A percentile compares a stretch with the other conserved stretches of the same genome.
These are phyloP conservation scores for Drosophila vallismaia DNA, from an alignment of 2,888 invertebrate species.

Conservation along the genomic window DNA sequence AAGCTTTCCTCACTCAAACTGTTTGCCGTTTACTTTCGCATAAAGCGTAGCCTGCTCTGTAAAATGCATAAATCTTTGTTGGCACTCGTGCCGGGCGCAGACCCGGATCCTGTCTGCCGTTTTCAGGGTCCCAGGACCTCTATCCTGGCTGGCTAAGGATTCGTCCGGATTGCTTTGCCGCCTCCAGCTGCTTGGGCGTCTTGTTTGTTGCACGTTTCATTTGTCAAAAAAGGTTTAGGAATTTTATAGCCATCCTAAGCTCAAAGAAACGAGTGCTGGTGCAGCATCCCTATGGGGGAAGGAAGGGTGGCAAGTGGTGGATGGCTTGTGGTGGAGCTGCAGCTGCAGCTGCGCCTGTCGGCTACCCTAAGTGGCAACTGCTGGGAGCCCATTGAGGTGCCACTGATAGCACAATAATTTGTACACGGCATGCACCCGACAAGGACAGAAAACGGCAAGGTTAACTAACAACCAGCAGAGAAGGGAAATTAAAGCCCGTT, in stretches of 20 bases:
- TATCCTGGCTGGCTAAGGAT: slow-evolving; percentile 11
- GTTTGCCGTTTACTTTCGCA: slow-evolving; percentile 74
- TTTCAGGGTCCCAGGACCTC: slow-evolving; percentile 15
- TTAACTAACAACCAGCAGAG: slow-evolving; percentile 21
- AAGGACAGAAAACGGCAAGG: slow-evolving; percentile 29
- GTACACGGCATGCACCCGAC: slow-evolving; percentile 25
- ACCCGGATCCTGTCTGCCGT: background rate
- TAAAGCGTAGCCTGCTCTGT: slow-evolving; percentile 61
- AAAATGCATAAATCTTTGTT: slow-evolving; percentile 76
- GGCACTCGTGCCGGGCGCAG: slow-evolving; percentile 49
- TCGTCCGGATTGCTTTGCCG: slow-evolving; percentile 14
- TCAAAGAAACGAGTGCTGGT: background rate
- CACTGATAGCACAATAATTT: slow-evolving; percentile 42
- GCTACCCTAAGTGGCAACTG: slow-evolving; percentile 38
- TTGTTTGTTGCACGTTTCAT: slow-evolving; percentile 73
- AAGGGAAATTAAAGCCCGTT: slow-evolving; percentile 15
- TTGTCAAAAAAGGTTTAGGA: slow-evolving; percentile 64
- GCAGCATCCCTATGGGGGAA: slow-evolving; percentile 6
- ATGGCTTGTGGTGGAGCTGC: slow-evolving; percentile 7
- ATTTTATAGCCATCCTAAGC: slow-evolving; percentile 55
- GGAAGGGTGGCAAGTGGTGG: slow-evolving; percentile 17
- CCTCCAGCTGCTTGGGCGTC: slow-evolving; percentile 51
- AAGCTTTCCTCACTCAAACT: slow-evolving; percentile 62
- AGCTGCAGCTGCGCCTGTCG: slow-evolving; percentile 35
- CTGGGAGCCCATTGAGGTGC: slow-evolving; percentile 41